phyloP scores from a whole-genome alignment of 2,888 invertebrate genomes.

The Odontocolon sp. region DNA sequence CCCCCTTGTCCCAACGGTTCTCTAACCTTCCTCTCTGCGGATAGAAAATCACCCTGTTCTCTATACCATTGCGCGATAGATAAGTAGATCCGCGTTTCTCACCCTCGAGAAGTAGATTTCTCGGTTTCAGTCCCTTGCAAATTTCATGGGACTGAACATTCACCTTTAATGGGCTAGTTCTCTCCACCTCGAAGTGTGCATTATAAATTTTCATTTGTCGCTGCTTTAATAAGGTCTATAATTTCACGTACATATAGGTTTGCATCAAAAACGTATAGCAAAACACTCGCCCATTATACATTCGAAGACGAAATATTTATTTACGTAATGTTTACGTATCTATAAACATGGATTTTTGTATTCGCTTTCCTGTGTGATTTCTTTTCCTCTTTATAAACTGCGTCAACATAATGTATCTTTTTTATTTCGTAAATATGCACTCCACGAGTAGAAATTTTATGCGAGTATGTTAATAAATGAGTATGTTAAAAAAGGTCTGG shows the following conservation, averaged over 20 bases:
- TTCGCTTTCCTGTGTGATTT: no score
- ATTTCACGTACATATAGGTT: neutral
- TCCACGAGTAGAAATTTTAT: neutral
- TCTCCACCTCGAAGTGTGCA: conserved; percentile 1
- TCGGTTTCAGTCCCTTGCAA: conserved; percentile 7
- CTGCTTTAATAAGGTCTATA: neutral
- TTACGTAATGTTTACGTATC: no score
- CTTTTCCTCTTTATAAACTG: no score
- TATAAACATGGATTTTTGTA: no score
- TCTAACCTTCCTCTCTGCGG: neutral
- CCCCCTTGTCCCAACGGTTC: neutral
- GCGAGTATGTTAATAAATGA: no score
- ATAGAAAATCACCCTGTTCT: conserved; percentile 2
- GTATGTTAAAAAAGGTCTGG: neutral
- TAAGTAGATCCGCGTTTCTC: conserved; percentile 21
- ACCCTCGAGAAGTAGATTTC: neutral
- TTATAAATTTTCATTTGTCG: conserved; percentile 50
- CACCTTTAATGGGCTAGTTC: conserved; percentile 40
- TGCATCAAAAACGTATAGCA: neutral
- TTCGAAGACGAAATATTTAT: no score
- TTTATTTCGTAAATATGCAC: no score
- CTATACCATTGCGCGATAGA: conserved; percentile 22
- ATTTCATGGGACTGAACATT: conserved; percentile 11
- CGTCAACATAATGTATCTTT: no score
- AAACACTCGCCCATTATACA: no score